Base-by-base conservation (phyloP, 1,140 invertebrate species). In the Calosoma granatense region DNA sequence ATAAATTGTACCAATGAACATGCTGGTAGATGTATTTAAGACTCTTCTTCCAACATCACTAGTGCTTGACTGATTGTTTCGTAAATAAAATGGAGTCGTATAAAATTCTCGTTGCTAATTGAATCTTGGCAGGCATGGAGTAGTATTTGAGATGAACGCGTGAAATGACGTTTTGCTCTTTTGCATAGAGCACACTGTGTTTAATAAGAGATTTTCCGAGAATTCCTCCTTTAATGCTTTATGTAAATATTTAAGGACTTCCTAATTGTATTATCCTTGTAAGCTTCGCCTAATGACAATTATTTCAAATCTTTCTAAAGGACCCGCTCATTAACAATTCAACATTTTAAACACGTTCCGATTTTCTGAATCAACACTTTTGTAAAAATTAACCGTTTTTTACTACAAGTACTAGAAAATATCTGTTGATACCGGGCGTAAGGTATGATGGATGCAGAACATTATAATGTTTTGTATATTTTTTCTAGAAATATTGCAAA, bases 161-260 rank as follows among this genome's bases (percentile, higher is more conserved):
- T n/a, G n/a, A n/a, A 14, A 6, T 30, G 26, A 30, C 26, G 26
- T 30, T 14, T 6, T 30, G 26, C 26, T 30, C 26, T 30, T 30
- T 30, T 30, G 26, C 4, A 30, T 14, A 6, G 26, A 6, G 14
- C 14, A 6, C 26, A 14, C 26, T 30, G 41, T 17, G 41, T 11
- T 47, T 47, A 47, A 47, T 6, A 47, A 47, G 17, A 17, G 41
- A 47, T 47, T 47, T 47, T 47, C 6, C 17, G 3, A 17, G 41
- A 47, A 47, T 17, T 47, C 41, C 17, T 17, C 41, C 26, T 30
- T 9, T 12, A 47, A 47, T 47, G 41, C 17, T 9, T 47, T 47
- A 47, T 47, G 41, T 47, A 47, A 47, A 47, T 47, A 47, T 47
- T 47, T 47, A 47, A 47, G 41, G 41, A 47, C 41, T 47, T 47